These are phyloP conservation scores for Taphrorychus bicolor DNA, from an alignment of 2,888 invertebrate species.

Conservation along the genomic window DNA sequence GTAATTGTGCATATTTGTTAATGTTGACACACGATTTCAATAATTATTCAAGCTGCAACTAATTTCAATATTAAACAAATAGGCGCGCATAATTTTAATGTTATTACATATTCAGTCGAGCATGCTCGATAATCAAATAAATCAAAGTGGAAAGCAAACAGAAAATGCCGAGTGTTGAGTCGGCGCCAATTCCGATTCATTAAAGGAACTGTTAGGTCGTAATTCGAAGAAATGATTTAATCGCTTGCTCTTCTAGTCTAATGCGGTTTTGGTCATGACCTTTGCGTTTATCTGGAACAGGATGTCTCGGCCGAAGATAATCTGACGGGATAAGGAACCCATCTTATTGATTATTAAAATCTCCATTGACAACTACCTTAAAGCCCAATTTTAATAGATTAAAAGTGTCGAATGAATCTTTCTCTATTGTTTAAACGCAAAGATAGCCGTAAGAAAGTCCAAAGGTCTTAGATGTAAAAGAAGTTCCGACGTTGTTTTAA, in stretches of 20 bases:
- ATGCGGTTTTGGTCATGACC: neutral
- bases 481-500: conserved; percentile 26
- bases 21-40: conserved; percentile 24
- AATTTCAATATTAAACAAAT: conserved; percentile 26
- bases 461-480: conserved; percentile 18
- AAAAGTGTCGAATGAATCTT: conserved; percentile 22
- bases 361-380: neutral
- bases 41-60: conserved; percentile 16
- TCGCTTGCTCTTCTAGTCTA: neutral
- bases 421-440: conserved; percentile 15
- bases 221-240: conserved; percentile 14
- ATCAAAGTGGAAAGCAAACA: conserved; percentile 32
- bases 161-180: conserved; percentile 18
- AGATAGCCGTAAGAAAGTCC: conserved; percentile 18
- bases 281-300: conserved; percentile 4
- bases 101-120: conserved; percentile 9
- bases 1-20: conserved; percentile 18
- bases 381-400: conserved; percentile 17
- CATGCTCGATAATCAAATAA: conserved; percentile 30
- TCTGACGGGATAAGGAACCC: neutral
- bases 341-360: neutral
- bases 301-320: neutral
- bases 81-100: conserved; percentile 23
- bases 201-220: conserved; percentile 17
- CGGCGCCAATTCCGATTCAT: conserved; percentile 30